These are phyloP conservation scores for Campoletis raptor DNA, from an alignment of 2,888 invertebrate genomes.

Conservation along the genomic window DNA sequence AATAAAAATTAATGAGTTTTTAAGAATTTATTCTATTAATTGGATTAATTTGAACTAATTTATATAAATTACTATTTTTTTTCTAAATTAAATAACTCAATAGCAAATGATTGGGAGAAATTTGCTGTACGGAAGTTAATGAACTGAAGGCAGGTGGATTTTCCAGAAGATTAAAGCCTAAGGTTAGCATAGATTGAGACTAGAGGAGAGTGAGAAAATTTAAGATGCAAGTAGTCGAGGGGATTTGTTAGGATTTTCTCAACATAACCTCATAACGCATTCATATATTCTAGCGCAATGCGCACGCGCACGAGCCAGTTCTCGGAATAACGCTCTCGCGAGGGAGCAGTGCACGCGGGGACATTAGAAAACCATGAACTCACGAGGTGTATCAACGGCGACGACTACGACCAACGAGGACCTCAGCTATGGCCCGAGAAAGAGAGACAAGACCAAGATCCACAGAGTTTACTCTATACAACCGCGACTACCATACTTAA, in stretches of 20 bases:
- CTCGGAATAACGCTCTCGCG: constrained; percentile 61
- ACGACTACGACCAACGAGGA: constrained; percentile 50
- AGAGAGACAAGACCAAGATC: constrained; percentile 33
- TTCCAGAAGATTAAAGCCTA: neutral
- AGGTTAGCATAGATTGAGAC: neutral
- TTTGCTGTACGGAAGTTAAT: neutral
- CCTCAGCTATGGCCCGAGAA: constrained; percentile 58
- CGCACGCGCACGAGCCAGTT: constrained; percentile 55
- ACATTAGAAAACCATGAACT: constrained; percentile 64
- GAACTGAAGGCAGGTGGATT: constrained; percentile 48
- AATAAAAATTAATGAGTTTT: neutral
- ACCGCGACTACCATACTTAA: constrained; percentile 39
- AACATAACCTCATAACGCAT: constrained; percentile 76
- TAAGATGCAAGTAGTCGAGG: constrained; percentile 28
- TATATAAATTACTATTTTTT: neutral
- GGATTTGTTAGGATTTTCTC: constrained; percentile 51
- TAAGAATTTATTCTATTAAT: neutral
- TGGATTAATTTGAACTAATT: neutral
- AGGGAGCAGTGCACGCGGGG: constrained; percentile 42
- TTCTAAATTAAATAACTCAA: neutral
- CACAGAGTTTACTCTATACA: constrained; percentile 42
- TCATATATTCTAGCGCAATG: constrained; percentile 76
- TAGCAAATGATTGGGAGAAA: neutral
- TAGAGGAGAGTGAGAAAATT: constrained; percentile 7
- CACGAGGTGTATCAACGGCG: constrained; percentile 59